A percentile compares a stretch with the other conserved stretches of the same genome.
Evolutionary conservation across 2,888 invertebrate species (phyloP).

Genomic region (Drosophila fulvimacula): DNA sequence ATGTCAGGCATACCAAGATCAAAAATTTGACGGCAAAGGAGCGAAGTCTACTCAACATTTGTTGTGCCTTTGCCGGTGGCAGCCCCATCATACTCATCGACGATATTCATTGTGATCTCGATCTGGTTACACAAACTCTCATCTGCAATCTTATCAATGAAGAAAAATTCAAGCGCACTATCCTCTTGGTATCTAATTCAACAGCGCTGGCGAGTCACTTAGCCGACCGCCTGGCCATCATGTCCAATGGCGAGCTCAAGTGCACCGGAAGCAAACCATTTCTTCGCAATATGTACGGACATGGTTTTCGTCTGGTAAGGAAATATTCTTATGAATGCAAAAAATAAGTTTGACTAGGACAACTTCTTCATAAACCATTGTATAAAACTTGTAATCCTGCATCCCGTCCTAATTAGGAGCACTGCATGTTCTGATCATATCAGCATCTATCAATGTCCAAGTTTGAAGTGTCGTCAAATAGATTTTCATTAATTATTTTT

Average conservation of each 20-base stretch:
- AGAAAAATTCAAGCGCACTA: slow-evolving; percentile 90
- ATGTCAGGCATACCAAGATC: slow-evolving; percentile 87
- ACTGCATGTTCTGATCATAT: not conserved
- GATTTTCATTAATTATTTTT: not conserved
- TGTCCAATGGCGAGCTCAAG: slow-evolving; percentile 91
- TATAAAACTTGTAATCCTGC: not conserved
- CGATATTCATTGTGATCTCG: slow-evolving; percentile 93
- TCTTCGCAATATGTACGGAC: slow-evolving; percentile 92
- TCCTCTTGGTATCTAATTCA: slow-evolving; percentile 92
- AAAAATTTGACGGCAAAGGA: slow-evolving; percentile 89
- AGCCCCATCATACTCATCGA: slow-evolving; percentile 90
- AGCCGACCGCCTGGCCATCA: slow-evolving; percentile 93
- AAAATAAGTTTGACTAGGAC: not conserved
- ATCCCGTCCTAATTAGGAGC: not conserved
- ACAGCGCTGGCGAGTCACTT: slow-evolving; percentile 94
- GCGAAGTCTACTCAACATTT: slow-evolving; percentile 89
- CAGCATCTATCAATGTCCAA: not conserved
- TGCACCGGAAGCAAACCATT: slow-evolving; percentile 92
- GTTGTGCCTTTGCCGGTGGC: slow-evolving; percentile 90
- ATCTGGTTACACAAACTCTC: slow-evolving; percentile 90
- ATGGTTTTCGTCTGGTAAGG: slow-evolving; percentile 90
- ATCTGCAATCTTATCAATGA: slow-evolving; percentile 92
- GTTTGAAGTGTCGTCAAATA: not conserved
- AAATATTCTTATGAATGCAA: not conserved
- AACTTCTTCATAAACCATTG: not conserved